Evolutionary conservation across 2,888 invertebrate genomes (phyloP), one percentile per base, ranked within the genome.

Genomic region (Leptarthrus brevirostris): DNA sequence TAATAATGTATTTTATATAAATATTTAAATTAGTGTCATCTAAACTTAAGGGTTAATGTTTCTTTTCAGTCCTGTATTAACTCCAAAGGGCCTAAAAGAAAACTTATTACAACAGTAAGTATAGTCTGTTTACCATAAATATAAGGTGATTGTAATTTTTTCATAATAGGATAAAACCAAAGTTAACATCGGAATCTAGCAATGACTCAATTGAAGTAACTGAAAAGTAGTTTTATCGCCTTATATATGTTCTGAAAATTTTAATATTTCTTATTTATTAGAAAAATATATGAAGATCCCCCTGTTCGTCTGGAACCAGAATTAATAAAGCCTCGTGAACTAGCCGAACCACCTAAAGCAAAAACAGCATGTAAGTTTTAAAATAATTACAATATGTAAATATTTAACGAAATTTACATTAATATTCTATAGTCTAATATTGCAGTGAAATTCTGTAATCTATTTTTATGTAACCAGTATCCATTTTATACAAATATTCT

Each of bases 381-480:
- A 5, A 16, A n/a, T n/a, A n/a, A n/a, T n/a, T n/a, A n/a, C n/a
- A n/a, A n/a, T n/a, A n/a, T 52, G 18, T 52, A 3, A 54, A 54
- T 54, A 54, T 26, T 26, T 54, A 14, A 14, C 18, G 6, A 22
- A 26, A 54, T 54, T 26, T 30, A 30, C 30, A 30, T 30, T 30
- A 20, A n/a, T 40, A 78, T 72, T 78, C 78, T 69, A 74, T 75
- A n/a, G 84, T 84, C 61, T 79, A 83, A 53, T 82, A 82, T 54
- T 84, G 83, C 76, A 84, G 83, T 74, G 84, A 84, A 76, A 83
- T 82, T 74, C 83, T n/a, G n/a, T n/a, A n/a, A n/a, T n/a, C n/a
- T n/a, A n/a, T n/a, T n/a, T n/a, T n/a, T n/a, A n/a, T n/a, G n/a
- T n/a, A n/a, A n/a, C n/a, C n/a, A n/a, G n/a, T n/a, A n/a, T n/a